phyloP scores from a whole-genome alignment of 2,888 invertebrate genomes.

The Lutraria lutraria region DNA sequence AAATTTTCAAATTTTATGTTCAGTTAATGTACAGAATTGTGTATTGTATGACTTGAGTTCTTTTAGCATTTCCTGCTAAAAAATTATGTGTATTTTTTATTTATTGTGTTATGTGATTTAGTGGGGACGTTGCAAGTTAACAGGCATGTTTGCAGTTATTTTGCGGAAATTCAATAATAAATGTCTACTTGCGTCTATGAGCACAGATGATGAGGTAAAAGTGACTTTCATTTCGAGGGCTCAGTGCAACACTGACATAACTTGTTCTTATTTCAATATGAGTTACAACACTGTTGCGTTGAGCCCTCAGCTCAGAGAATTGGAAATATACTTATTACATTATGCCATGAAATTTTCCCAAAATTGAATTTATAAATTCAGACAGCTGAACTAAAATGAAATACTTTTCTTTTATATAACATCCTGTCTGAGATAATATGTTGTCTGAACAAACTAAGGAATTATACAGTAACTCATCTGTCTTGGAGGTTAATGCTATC shows the following conservation, averaged over 20 bases:
- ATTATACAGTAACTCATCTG: not conserved
- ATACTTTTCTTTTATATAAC: not conserved
- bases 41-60: too few species aligned
- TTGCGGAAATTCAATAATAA: conserved; percentile 59
- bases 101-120: conserved; percentile 22
- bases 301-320: not conserved
- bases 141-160: conserved; percentile 69
- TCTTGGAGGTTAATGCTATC: not conserved
- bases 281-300: not conserved
- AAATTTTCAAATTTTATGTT: too few species aligned
- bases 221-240: not conserved
- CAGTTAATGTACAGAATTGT: too few species aligned
- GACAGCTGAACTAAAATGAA: not conserved
- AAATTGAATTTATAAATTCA: not conserved
- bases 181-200: conserved; percentile 51
- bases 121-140: conserved; percentile 59
- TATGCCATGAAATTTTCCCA: not conserved
- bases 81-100: not conserved
- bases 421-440: not conserved
- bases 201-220: conserved; percentile 14
- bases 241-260: too few species aligned
- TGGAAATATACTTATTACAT: not conserved
- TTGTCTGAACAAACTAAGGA: not conserved
- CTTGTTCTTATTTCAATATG: too few species aligned
- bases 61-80: too few species aligned